phyloP scores from a whole-genome alignment of 2,888 invertebrate species.

The Ectemnius cavifrons region DNA sequence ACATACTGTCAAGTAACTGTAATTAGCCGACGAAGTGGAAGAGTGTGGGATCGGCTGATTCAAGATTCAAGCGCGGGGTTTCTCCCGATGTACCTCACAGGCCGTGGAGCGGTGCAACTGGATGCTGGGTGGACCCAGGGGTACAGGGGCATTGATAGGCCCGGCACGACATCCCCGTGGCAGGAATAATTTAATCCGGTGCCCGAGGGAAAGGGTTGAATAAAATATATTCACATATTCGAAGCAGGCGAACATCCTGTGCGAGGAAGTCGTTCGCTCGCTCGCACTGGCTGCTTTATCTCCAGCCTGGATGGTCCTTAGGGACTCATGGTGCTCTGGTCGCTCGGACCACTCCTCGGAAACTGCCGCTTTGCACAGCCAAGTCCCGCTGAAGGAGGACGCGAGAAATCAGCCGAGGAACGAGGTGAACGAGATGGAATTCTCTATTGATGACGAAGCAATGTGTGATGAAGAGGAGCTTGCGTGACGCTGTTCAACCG shows the following conservation, averaged over 20 bases:
- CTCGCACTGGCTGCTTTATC: no score
- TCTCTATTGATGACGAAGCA: neutral
- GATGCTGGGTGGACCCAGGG: no score
- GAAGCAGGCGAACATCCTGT: constrained; percentile 71
- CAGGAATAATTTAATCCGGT: constrained; percentile 75
- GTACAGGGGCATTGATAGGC: neutral
- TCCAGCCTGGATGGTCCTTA: constrained; percentile 34
- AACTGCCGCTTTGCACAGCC: constrained; percentile 68
- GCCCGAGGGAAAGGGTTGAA: constrained; percentile 76
- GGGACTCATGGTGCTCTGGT: constrained; percentile 71
- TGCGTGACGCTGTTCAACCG: neutral
- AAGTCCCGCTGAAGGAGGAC: constrained; percentile 56
- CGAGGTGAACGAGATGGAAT: constrained; percentile 12
- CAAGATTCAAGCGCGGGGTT: no score
- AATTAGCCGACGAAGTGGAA: no score
- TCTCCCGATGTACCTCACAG: no score
- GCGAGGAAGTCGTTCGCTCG: constrained; percentile 60
- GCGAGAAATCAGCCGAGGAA: constrained; percentile 33
- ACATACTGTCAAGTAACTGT: no score
- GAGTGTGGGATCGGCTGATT: no score
- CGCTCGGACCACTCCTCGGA: constrained; percentile 69
- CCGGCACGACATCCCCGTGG: constrained; percentile 32
- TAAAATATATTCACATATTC: constrained; percentile 79
- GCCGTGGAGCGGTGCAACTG: no score
- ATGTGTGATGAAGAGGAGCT: neutral